Base-by-base conservation (phyloP, 2,888 invertebrate genomes). In the Pegoplata infirma region DNA sequence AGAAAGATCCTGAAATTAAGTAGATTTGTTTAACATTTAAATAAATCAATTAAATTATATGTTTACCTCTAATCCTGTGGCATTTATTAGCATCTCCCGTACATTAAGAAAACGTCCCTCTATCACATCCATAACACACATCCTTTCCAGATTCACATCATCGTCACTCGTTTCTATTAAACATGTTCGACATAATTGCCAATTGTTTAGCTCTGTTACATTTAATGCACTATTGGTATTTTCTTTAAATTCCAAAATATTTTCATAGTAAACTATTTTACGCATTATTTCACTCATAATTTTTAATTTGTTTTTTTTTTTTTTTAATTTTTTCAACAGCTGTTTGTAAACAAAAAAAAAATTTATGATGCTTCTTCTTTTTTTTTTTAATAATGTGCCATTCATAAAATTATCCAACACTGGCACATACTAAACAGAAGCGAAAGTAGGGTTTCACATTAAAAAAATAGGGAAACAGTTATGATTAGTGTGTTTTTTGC, bases 221-320 rank as follows among this genome's bases (percentile, higher is more conserved):
- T 64, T 55, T 36, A 82, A 66, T 7, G 12, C 5, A 40, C 73
- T 80, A 8, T 76, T 67, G 3, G 67, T 66, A 32, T 59, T 74
- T 53, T 76, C 49, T 56, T 82, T 81, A 49, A 81, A 80, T 49
- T 81, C 81, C 7, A 82, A 25, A n/a, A 82, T 72, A 74, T 80
- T 81, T 68, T 82, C 82, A 59, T 80, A 82, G 55, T 81, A 82
- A 5, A 72, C 17, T 63, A 81, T 81, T 81, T 81, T 81, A 5
- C 69, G 68, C 82, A 82, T 81, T 4, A 56, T 58, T 28, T 55
- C 66, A 47, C 32, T 75, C 80, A 82, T 81, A 8, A 5, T 28
- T 16, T 32, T 63, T 53, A n/a, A n/a, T n/a, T n/a, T n/a, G n/a
- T n/a, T n/a, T n/a, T n/a, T n/a, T n/a, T n/a, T n/a, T n/a, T n/a